Evolutionary conservation across 2,888 invertebrate genomes (phyloP), one percentile per base, ranked within the genome.

Genomic region (Xestobium rufovillosum): DNA sequence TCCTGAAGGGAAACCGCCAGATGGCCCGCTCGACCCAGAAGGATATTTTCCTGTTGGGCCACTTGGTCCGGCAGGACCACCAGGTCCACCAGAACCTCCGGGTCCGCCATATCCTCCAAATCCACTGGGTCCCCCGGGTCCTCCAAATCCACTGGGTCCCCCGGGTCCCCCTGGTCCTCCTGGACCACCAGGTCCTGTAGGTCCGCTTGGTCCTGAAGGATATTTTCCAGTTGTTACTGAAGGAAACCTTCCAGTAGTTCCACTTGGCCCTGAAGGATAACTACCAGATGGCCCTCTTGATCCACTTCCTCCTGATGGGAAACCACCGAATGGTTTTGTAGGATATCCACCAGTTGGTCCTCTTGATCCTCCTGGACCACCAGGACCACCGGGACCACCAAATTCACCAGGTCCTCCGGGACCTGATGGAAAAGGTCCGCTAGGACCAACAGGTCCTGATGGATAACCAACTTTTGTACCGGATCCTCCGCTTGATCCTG

Each of bases 151-250:
- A 14, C 30, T 16, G 25, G 35, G 33, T 14, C 44, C 41, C 13
- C 31, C 28, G 6, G 44, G 44, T 26, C 32, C 13, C 14, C 11
- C 11, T 9, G 36, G 36, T 12, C 11, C 8, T 23, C 41, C 39
- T 14, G 54, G 51, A 13, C 42, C 39, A 14, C 43, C 42, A 14
- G 44, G 47, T 23, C 27, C 36, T 14, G 12, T 31, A 6, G 31
- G 14, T 15, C 31, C 31, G 17, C 9, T 29, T 29, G 36, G 26
- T 2, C n/a, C n/a, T n/a, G n/a, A 16, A n/a, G 31, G 31, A 31
- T 23, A n/a, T n/a, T n/a, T n/a, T n/a, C n/a, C n/a, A n/a, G n/a
- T 29, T 29, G 36, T 26, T 2, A n/a, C n/a, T n/a, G n/a, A n/a
- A n/a, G n/a, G n/a, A n/a, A n/a, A n/a, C n/a, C n/a, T n/a, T n/a